These are phyloP conservation scores for Ctenodactylus gundi DNA, from an alignment of 2,113 vertebrate genomes.

Conservation along the genomic window DNA sequence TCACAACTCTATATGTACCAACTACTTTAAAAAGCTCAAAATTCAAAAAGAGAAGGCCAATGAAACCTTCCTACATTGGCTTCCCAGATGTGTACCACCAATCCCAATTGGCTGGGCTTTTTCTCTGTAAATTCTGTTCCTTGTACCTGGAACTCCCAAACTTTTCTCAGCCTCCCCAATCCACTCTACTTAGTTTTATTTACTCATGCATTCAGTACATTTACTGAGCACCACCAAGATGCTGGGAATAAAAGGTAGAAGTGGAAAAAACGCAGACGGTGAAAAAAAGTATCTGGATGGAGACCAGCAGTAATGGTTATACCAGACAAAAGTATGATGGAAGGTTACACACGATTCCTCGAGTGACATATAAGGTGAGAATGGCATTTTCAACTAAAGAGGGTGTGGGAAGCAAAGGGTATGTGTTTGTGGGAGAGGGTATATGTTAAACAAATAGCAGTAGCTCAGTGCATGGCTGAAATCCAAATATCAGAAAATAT, in stretches of 20 bases:
- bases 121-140: background rate
- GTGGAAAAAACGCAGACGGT: background rate
- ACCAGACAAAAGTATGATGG: background rate
- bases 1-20: background rate
- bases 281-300: background rate
- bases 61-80: background rate
- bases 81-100: background rate
- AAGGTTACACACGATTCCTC: background rate
- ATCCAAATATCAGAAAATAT: background rate
- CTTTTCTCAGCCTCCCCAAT: background rate
- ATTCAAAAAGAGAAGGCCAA: background rate
- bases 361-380: background rate
- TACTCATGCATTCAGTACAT: background rate
- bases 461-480: background rate
- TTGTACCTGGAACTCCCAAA: background rate
- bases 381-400: background rate
- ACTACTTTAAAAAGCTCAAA: background rate
- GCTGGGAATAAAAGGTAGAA: background rate
- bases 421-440: background rate
- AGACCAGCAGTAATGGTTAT: background rate
- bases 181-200: conserved; percentile 16
- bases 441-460: background rate
- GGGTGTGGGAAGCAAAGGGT: background rate
- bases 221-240: background rate
- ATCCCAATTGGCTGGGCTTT: background rate